Evolutionary conservation across 2,888 invertebrate genomes (phyloP).

Genomic region (Drosophila kambysellisi): DNA sequence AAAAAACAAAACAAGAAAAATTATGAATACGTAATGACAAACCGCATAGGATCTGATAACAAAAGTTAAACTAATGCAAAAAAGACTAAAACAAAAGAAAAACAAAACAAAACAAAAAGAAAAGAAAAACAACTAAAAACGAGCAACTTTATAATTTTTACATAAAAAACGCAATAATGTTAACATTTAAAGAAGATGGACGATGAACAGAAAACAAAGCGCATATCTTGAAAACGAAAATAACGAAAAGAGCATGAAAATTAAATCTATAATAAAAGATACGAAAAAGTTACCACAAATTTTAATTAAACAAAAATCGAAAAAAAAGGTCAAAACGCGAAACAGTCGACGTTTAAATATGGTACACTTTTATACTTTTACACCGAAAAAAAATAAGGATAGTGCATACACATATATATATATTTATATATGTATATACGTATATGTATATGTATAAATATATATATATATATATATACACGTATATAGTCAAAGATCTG

Average conservation of each 20-base stretch:
- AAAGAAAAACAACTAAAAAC: conserved; percentile 43
- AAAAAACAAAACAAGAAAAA: conserved; percentile 27
- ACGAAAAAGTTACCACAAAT: conserved; percentile 68
- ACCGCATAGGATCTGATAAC: conserved; percentile 49
- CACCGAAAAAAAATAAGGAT: conserved; percentile 68
- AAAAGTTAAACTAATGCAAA: conserved; percentile 64
- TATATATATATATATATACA: neutral
- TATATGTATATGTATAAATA: neutral
- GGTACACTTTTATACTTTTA: conserved; percentile 84
- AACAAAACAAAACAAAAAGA: conserved; percentile 30
- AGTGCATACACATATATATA: conserved; percentile 38
- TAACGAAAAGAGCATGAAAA: conserved; percentile 32
- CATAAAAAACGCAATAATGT: conserved; percentile 75
- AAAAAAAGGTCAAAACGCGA: conserved; percentile 27
- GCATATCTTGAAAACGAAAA: conserved; percentile 79
- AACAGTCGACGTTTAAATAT: conserved; percentile 58
- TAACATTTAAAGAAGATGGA: conserved; percentile 72
- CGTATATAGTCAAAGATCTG: conserved; percentile 40
- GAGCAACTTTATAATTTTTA: conserved; percentile 74
- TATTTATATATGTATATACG: neutral
- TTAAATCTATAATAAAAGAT: conserved; percentile 33
- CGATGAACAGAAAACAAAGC: conserved; percentile 64
- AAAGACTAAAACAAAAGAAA: conserved; percentile 59
- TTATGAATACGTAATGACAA: conserved; percentile 60
- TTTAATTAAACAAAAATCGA: conserved; percentile 55